Conservation (phyloP, 1,140 invertebrate genomes). For the Drosophila eugracilis region DNA sequence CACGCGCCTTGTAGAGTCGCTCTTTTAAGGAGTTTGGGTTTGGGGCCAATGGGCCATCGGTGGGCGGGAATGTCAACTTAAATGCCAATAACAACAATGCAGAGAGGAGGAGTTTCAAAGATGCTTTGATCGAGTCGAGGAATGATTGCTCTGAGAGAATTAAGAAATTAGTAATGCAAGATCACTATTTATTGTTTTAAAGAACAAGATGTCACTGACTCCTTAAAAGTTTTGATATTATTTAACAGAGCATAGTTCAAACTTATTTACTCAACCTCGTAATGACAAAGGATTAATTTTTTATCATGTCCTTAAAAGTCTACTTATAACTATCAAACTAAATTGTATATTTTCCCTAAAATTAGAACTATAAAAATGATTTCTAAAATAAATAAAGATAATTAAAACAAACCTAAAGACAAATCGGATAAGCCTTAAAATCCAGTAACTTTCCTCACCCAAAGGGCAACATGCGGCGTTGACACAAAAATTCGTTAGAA, state of each 20-base stretch:
- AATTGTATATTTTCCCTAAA: no score
- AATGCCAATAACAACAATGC: slow-evolving; percentile 31
- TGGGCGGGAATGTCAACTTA: slow-evolving; percentile 40
- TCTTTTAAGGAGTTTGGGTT: background rate
- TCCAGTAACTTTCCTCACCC: slow-evolving; percentile 6
- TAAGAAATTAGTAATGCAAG: background rate
- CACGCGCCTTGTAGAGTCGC: slow-evolving; percentile 19
- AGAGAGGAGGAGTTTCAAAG: slow-evolving; percentile 1
- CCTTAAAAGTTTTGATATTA: no score
- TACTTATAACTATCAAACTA: no score
- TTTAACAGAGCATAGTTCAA: no score
- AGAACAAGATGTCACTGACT: no score
- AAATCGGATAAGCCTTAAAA: slow-evolving; percentile 6
- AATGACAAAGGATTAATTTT: no score
- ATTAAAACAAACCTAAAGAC: slow-evolving; percentile 11
- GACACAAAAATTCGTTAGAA: slow-evolving; percentile 68
- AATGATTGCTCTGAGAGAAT: slow-evolving; percentile 3
- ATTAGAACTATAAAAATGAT: no score
- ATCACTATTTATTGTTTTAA: no score
- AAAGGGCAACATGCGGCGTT: slow-evolving; percentile 63
- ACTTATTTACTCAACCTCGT: no score
- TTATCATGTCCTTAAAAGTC: no score
- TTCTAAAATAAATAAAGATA: no score
- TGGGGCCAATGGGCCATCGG: slow-evolving; percentile 1
- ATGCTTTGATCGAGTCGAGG: background rate